These are phyloP conservation scores for Penelope pileata DNA, from an alignment of 2,113 vertebrate genomes.

Conservation along the genomic window DNA sequence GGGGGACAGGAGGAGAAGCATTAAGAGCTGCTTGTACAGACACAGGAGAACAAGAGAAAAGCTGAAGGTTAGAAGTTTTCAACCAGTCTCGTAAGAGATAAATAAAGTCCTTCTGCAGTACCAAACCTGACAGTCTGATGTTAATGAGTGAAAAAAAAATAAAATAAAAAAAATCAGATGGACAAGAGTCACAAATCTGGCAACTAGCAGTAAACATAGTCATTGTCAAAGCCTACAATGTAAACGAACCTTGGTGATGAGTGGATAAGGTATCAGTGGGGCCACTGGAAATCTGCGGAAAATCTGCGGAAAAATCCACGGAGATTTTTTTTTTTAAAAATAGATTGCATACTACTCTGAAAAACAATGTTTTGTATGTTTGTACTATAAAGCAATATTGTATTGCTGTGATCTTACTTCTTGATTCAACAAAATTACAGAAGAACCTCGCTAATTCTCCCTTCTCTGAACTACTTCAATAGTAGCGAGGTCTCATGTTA, in stretches of 20 bases:
- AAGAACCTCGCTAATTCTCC: slow-evolving; percentile 80
- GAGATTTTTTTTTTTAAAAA: slow-evolving; percentile 79
- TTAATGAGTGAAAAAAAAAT: slow-evolving; percentile 71
- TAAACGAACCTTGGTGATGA: slow-evolving; percentile 86
- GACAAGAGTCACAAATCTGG: slow-evolving; percentile 75
- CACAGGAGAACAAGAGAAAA: slow-evolving; percentile 69
- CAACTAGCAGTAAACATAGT: slow-evolving; percentile 73
- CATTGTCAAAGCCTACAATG: slow-evolving; percentile 74
- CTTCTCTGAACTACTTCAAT: slow-evolving; percentile 62
- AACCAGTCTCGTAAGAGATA: slow-evolving; percentile 70
- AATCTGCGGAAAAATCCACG: slow-evolving; percentile 84
- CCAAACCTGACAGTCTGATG: slow-evolving; percentile 74
- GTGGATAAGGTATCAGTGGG: slow-evolving; percentile 85
- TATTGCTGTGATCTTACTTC: slow-evolving; percentile 69
- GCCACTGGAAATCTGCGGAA: slow-evolving; percentile 86
- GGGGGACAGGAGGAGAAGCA: slow-evolving; percentile 63
- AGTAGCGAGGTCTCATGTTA: slow-evolving; percentile 48
- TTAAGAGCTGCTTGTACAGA: slow-evolving; percentile 68
- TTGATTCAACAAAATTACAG: slow-evolving; percentile 71
- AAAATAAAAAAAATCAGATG: slow-evolving; percentile 59
- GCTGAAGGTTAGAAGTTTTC: slow-evolving; percentile 71
- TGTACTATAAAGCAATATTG: slow-evolving; percentile 65
- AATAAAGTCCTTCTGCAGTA: slow-evolving; percentile 69
- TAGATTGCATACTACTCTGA: slow-evolving; percentile 70
- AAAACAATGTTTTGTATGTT: slow-evolving; percentile 72